phyloP scores from a whole-genome alignment of 2,888 invertebrate species.

The Cyclophora punctaria region DNA sequence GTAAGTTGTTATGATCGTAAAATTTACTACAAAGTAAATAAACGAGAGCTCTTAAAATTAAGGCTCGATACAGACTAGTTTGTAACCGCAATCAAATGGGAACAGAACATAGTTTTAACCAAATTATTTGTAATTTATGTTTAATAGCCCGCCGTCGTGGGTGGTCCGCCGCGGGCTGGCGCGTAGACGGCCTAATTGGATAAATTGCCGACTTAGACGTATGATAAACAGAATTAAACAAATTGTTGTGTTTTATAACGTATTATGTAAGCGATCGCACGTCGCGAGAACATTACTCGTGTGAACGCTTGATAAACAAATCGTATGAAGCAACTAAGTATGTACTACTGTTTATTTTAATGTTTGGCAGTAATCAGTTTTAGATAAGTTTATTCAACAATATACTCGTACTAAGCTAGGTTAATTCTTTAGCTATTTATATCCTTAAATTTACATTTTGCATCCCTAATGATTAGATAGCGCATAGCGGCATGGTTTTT shows the following conservation, averaged over 20 bases:
- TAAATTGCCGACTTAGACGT: slow-evolving; percentile 69
- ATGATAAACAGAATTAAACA: slow-evolving; percentile 68
- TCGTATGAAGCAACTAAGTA: too few species aligned
- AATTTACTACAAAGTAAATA: neutral
- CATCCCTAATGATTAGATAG: too few species aligned
- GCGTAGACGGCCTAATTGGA: slow-evolving; percentile 61
- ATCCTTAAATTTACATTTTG: slow-evolving; percentile 1
- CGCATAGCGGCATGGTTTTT: too few species aligned
- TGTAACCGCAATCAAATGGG: slow-evolving; percentile 42
- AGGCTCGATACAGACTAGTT: slow-evolving; percentile 17
- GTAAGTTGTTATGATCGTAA: neutral
- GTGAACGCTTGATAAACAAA: too few species aligned
- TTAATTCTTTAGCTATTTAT: too few species aligned
- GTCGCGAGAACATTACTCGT: too few species aligned
- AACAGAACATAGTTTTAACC: slow-evolving; percentile 51
- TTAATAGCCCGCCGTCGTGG: slow-evolving; percentile 64
- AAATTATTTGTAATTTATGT: slow-evolving; percentile 72
- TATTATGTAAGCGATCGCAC: slow-evolving; percentile 30
- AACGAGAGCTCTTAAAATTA: neutral
- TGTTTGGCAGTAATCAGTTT: too few species aligned
- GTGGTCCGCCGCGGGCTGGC: slow-evolving; percentile 49
- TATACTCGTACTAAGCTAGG: too few species aligned
- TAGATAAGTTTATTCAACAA: too few species aligned
- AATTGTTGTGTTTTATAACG: slow-evolving; percentile 50
- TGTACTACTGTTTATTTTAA: too few species aligned